Base-by-base conservation (phyloP, 2,113 vertebrate genomes). In the Spea multiplicata region DNA sequence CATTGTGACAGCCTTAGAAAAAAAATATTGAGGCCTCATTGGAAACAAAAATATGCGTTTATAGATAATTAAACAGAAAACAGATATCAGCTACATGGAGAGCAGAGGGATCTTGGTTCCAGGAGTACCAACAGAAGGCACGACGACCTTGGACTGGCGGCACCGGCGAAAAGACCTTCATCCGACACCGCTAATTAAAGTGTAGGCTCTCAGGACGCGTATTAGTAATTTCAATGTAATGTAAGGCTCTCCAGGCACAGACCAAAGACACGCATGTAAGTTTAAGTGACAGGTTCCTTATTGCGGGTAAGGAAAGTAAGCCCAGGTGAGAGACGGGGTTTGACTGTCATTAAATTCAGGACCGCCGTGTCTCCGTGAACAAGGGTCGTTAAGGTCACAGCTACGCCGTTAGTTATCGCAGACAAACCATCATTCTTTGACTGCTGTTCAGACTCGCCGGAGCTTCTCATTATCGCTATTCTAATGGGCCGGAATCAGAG, bases 401-500 rank as follows among this genome's bases (percentile, higher is more conserved):
- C 62, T 49, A 47, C 16, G 48, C 48, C 30, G 66, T 66, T 49
- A 75, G 50, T 66, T 75, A 53, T 66, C 44, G 44, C n/a, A 6
- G 45, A 13, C 16, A 10, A 44, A 44, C 4, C 44, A 46, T 48
- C 47, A 8, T 53, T 10, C 13, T 45, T 5, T 55, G 8, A 7
- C 46, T 5, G 17, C 7, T 1, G 49, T 75, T 52, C 30, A 45
- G 30, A 5, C 44, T 44, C 52, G 12, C 65, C 48, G 17, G 8
- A 13, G 12, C 62, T 17, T 67, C 48, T 75, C 73, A 45, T 75
- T 75, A 75, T 53, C 14, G 44, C 64, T 66, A 3, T 66, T 9
- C 14, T 66, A 66, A 44, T 53, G 59, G 64, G 12, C 8, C 0
- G 5, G 45, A 66, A 16, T 46, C 66, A 67, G 45, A 46, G 73